These are phyloP conservation scores for Griposia aprilina DNA, from an alignment of 2,888 invertebrate species.

Conservation along the genomic window DNA sequence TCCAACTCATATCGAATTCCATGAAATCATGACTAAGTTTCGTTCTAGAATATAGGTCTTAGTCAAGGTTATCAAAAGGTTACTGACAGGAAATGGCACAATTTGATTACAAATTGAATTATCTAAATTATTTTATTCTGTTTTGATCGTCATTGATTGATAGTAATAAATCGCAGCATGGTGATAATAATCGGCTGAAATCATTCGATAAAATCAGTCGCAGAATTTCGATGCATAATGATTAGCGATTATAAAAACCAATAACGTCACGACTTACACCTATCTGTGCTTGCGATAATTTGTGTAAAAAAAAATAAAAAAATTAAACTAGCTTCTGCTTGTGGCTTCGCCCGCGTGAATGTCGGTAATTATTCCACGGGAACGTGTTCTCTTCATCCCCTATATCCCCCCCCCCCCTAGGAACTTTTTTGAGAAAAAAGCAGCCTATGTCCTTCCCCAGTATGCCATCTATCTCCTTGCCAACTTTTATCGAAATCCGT, in stretches of 20 bases:
- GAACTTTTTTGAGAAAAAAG: too few relatives aligned
- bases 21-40: neutral
- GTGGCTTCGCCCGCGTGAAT: too few relatives aligned
- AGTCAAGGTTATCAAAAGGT: conserved; percentile 39
- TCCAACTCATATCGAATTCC: neutral
- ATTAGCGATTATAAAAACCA: conserved; percentile 15
- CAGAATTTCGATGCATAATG: neutral
- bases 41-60: conserved; percentile 19
- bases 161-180: conserved; percentile 13
- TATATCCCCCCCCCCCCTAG: too few relatives aligned
- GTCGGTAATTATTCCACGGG: too few relatives aligned
- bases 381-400: too few relatives aligned
- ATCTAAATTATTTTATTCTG: conserved; percentile 25
- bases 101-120: conserved; percentile 10
- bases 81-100: conserved; percentile 10
- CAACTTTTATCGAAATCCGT: too few relatives aligned
- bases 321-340: too few relatives aligned
- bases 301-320: too few relatives aligned
- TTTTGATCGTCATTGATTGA: conserved; percentile 8
- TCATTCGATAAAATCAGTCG: conserved; percentile 25
- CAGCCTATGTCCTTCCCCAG: too few relatives aligned
- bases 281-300: conserved; percentile 19
- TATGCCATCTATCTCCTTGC: too few relatives aligned
- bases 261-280: conserved; percentile 10
- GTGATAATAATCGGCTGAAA: conserved; percentile 1